Evolutionary conservation across 2,113 vertebrate species (phyloP).

Genomic region (Hystrix cristata): DNA sequence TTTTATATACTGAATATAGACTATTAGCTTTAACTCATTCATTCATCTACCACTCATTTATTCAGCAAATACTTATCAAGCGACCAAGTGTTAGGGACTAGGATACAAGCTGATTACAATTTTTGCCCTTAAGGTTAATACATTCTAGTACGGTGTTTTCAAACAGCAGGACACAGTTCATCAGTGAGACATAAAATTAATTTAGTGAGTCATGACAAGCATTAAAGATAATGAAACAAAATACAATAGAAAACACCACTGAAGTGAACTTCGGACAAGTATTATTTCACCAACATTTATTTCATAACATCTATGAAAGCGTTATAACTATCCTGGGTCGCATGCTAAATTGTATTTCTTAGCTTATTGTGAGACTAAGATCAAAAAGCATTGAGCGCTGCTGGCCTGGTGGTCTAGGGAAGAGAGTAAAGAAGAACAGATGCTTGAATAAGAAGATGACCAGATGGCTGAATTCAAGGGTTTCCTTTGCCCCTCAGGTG

Average conservation of each 20-base stretch:
- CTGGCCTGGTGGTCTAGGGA: conserved; percentile 50
- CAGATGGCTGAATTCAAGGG: conserved; percentile 75
- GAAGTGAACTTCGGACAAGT: neutral
- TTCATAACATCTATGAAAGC: conserved; percentile 7
- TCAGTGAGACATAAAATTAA: conserved; percentile 73
- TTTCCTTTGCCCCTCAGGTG: conserved; percentile 77
- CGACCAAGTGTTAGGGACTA: conserved; percentile 13
- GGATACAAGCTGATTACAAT: conserved; percentile 29
- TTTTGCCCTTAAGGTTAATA: conserved; percentile 60
- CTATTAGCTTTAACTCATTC: conserved; percentile 48
- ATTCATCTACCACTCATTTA: conserved; percentile 49
- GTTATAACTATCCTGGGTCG: neutral
- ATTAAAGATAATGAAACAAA: conserved; percentile 39
- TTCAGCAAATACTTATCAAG: conserved; percentile 32
- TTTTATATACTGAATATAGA: conserved; percentile 24
- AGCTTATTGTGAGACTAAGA: neutral
- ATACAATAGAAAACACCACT: conserved; percentile 40
- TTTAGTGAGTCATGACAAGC: conserved; percentile 65
- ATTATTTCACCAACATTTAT: conserved; percentile 36
- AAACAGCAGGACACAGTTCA: conserved; percentile 70
- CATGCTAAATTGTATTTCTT: conserved; percentile 36
- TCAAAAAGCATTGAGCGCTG: conserved; percentile 35
- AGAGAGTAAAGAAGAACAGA: conserved; percentile 57
- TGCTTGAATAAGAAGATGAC: conserved; percentile 75
- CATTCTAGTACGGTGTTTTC: conserved; percentile 53